Base-by-base conservation (phyloP, 2,888 invertebrate genomes). In the Perithous albicinctus region DNA sequence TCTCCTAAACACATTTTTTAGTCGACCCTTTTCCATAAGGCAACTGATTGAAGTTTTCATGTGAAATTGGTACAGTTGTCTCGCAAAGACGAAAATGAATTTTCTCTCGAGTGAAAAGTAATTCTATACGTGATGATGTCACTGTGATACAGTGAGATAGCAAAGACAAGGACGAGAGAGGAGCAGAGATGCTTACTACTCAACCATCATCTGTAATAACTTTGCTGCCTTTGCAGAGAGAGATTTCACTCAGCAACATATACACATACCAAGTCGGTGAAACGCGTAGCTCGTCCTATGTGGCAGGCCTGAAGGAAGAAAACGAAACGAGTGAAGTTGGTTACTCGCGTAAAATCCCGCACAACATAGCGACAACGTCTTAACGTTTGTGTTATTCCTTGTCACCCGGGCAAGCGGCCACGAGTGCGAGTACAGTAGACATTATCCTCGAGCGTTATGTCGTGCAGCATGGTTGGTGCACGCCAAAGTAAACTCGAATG, bases 401-500 rank as follows among this genome's bases (percentile, higher is more conserved):
- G 61, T 70, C 59, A 7, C 29, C 41, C 54, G 35, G 64, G 56
- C 32, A 26, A 69, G 38, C 35, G 66, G n/a, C 12, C 73, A 66
- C 38, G 56, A 66, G 29, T 10, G 18, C 64, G 54, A 48, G 56
- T 43, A 59, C 73, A 12, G 73, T 63, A 67, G 72, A 59, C 61
- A 46, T 72, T 72, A 78, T 32, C 43, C 64, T 12, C n/a, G 26
- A 61, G 67, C 73, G 66, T 78, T 61, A 48, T 73, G 63, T 56
- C 54, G 48, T 38, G 35, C 66, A 56, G 15, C 35, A 18, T 43
- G 20, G 38, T 67, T 48, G 61, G 51, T 51, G 66, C 48, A 67
- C 61, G 74, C 69, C 64, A 80, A 80, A 80, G 80, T 56, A 69
- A 80, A 80, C 80, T 64, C 75, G 63, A 61, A 64, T 67, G 46